These are phyloP conservation scores for Alcis repandata DNA, from an alignment of 2,888 invertebrate species.

Conservation along the genomic window DNA sequence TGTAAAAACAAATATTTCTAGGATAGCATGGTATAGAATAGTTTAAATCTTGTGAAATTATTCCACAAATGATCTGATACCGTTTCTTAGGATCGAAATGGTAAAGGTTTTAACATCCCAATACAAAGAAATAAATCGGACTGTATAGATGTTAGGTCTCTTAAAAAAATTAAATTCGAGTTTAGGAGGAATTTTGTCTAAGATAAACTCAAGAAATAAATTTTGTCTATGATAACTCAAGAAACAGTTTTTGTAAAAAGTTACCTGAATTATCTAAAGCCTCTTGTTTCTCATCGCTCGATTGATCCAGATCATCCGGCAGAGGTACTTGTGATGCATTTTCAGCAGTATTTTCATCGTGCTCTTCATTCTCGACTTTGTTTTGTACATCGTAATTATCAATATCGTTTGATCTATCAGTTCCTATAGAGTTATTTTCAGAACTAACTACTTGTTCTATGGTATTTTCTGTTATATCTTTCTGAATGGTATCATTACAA, in stretches of 20 bases:
- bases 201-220: too few relatives aligned
- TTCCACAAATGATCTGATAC: too few relatives aligned
- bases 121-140: too few relatives aligned
- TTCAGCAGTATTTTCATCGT: constrained; percentile 40
- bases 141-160: too few relatives aligned
- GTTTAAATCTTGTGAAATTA: too few relatives aligned
- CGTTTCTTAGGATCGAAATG: too few relatives aligned
- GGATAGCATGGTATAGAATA: too few relatives aligned
- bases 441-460: neutral
- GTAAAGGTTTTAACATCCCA: too few relatives aligned
- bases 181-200: too few relatives aligned
- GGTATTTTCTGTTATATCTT: constrained; percentile 1
- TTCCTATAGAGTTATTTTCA: constrained; percentile 6
- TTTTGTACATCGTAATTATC: constrained; percentile 48
- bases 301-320: constrained; percentile 59
- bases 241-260: neutral
- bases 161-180: too few relatives aligned
- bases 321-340: constrained; percentile 53
- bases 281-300: constrained; percentile 54
- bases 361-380: constrained; percentile 40
- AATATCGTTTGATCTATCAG: constrained; percentile 2
- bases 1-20: too few relatives aligned
- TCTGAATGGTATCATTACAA: neutral
- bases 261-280: constrained; percentile 52
- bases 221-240: too few relatives aligned